These are phyloP conservation scores for Artemia franciscana DNA, from an alignment of 1,140 invertebrate species.

Conservation along the genomic window DNA sequence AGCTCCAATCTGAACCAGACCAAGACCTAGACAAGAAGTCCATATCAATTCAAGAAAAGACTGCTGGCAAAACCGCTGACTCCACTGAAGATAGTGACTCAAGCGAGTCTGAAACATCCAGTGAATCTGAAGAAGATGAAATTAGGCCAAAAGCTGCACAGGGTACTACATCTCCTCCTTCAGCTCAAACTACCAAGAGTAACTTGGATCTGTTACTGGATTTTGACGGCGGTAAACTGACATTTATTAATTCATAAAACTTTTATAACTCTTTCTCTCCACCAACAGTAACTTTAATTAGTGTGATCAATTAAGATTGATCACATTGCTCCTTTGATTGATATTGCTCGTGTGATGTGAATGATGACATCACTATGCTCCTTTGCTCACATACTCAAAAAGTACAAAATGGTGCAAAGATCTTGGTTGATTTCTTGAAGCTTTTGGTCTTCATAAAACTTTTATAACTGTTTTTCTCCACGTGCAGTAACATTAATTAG, in stretches of 20 bases:
- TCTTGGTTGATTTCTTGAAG: too few species aligned
- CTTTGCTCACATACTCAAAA: too few species aligned
- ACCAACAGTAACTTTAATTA: too few species aligned
- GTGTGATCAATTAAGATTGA: too few species aligned
- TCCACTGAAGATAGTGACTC: conserved; percentile 10
- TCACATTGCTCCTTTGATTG: too few species aligned
- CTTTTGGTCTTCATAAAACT: too few species aligned
- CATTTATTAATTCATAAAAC: background rate
- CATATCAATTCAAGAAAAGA: conserved; percentile 15
- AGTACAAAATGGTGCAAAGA: too few species aligned
- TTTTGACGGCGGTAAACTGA: conserved; percentile 28
- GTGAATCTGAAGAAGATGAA: conserved; percentile 8
- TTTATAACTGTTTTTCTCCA: too few species aligned
- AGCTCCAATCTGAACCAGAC: conserved; percentile 13
- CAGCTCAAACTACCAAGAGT: conserved; percentile 12
- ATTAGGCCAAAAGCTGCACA: conserved; percentile 5
- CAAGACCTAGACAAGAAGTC: conserved; percentile 12
- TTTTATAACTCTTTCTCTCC: too few species aligned
- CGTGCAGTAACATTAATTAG: too few species aligned
- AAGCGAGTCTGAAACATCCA: conserved; percentile 7
- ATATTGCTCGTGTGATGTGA: too few species aligned
- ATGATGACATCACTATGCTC: too few species aligned
- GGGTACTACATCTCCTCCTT: conserved; percentile 1
- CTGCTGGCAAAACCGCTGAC: conserved; percentile 7
- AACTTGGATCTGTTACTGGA: conserved; percentile 62